phyloP scores from a whole-genome alignment of 2,888 invertebrate species.

The Neoascia interrupta region DNA sequence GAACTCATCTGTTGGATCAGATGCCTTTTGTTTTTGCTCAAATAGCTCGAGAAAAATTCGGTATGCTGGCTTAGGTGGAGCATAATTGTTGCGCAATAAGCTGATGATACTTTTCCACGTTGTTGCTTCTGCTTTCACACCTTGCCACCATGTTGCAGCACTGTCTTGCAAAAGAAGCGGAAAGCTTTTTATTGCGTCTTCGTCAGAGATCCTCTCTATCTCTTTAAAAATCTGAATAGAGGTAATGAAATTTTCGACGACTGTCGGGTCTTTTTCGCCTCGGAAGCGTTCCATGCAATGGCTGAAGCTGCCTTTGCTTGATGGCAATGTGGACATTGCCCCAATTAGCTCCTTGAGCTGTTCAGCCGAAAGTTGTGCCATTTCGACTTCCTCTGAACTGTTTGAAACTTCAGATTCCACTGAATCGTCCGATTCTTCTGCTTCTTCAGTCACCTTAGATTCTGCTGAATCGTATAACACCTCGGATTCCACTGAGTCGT shows the following conservation, averaged over 20 bases:
- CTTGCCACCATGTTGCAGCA: slow-evolving; percentile 68
- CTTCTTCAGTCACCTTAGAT: too few relatives aligned
- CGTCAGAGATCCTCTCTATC: slow-evolving; percentile 52
- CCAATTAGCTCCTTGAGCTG: too few relatives aligned
- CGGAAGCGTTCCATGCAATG: slow-evolving; percentile 42
- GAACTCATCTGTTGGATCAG: slow-evolving; percentile 27
- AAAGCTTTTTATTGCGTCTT: slow-evolving; percentile 55
- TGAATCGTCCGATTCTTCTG: too few relatives aligned
- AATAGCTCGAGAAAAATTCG: slow-evolving; percentile 11
- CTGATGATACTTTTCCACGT: slow-evolving; percentile 5
- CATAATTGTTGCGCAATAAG: slow-evolving; percentile 8
- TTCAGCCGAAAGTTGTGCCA: too few relatives aligned
- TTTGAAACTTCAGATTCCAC: too few relatives aligned
- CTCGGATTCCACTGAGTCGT: too few relatives aligned
- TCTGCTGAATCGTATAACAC: too few relatives aligned
- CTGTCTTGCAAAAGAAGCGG: slow-evolving; percentile 53
- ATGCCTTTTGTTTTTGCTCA: slow-evolving; percentile 1
- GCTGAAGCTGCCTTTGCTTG: slow-evolving; percentile 44
- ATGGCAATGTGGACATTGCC: too few relatives aligned
- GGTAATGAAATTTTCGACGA: slow-evolving; percentile 53
- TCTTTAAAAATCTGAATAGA: slow-evolving; percentile 53
- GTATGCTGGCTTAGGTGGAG: slow-evolving; percentile 18
- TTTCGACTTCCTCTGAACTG: too few relatives aligned
- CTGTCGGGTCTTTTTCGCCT: slow-evolving; percentile 39
- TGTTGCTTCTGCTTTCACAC: slow-evolving; percentile 31